These are phyloP conservation scores for Saxidomus purpurata DNA, from an alignment of 1,140 invertebrate genomes.

Conservation along the genomic window DNA sequence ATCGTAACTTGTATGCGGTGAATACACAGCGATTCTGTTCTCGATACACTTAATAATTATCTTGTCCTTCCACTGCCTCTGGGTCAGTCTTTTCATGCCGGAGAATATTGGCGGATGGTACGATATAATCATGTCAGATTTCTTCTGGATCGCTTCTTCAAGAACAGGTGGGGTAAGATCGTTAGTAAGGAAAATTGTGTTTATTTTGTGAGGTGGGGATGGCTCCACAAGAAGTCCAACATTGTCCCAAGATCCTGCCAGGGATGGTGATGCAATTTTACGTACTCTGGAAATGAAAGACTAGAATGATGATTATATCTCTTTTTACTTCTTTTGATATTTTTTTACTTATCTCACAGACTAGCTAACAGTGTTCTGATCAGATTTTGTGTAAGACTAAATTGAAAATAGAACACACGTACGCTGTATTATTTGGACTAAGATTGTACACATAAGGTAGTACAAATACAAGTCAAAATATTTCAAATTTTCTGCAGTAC, in stretches of 20 bases:
- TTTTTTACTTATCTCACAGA: no score
- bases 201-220: conserved; percentile 84
- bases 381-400: no score
- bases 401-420: no score
- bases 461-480: no score
- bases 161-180: conserved; percentile 95
- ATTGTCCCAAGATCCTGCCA: conserved; percentile 98
- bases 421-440: no score
- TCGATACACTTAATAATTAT: conserved; percentile 94
- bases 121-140: conserved; percentile 94
- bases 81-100: conserved; percentile 92
- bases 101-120: conserved; percentile 98
- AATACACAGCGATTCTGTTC: conserved; percentile 95
- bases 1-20: conserved; percentile 97
- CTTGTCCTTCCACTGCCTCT: conserved; percentile 92
- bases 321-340: no score
- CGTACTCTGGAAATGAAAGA: conserved; percentile 87
- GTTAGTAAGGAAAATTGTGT: conserved; percentile 95
- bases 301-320: no score
- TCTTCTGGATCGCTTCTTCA: conserved; percentile 91
- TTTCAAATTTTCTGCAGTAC: no score
- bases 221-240: conserved; percentile 97
- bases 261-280: conserved; percentile 90
- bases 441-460: no score
- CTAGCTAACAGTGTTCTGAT: no score